Evolutionary conservation across 2,888 invertebrate species (phyloP).

Genomic region (Gortyna flavago): DNA sequence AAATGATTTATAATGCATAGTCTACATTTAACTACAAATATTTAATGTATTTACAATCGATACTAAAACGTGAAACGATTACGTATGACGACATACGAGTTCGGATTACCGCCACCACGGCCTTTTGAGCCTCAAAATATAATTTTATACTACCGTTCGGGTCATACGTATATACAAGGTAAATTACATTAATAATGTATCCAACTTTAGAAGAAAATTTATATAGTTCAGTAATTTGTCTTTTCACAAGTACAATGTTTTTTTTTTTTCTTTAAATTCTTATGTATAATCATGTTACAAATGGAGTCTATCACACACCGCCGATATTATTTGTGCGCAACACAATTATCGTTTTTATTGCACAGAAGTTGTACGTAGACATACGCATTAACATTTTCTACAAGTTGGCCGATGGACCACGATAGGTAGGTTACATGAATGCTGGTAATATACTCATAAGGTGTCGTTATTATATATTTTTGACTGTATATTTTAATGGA

Average conservation of each 20-base stretch:
- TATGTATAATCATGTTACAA: constrained; percentile 70
- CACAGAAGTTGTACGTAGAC: constrained; percentile 64
- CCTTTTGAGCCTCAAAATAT: constrained; percentile 84
- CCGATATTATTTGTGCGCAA: constrained; percentile 85
- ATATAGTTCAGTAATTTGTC: constrained; percentile 80
- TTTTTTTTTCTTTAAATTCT: constrained; percentile 74
- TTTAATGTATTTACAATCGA: constrained; percentile 87
- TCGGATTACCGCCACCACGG: constrained; percentile 77
- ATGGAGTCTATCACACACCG: constrained; percentile 85
- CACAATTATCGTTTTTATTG: constrained; percentile 68
- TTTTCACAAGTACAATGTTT: constrained; percentile 71
- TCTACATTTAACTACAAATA: constrained; percentile 79
- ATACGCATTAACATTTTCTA: constrained; percentile 57
- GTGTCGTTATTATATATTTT: constrained; percentile 36
- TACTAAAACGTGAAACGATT: constrained; percentile 82
- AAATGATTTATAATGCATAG: constrained; percentile 78
- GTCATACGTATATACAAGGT: constrained; percentile 89
- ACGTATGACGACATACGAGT: constrained; percentile 85
- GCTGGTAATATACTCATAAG: constrained; percentile 43
- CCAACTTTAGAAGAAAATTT: constrained; percentile 84
- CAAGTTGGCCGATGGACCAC: constrained; percentile 65
- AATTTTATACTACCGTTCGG: constrained; percentile 81
- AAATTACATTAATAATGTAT: constrained; percentile 85
- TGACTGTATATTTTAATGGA: constrained; percentile 44
- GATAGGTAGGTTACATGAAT: constrained; percentile 53